Base-by-base conservation (phyloP, 2,113 vertebrate species). In the Cervus canadensis region DNA sequence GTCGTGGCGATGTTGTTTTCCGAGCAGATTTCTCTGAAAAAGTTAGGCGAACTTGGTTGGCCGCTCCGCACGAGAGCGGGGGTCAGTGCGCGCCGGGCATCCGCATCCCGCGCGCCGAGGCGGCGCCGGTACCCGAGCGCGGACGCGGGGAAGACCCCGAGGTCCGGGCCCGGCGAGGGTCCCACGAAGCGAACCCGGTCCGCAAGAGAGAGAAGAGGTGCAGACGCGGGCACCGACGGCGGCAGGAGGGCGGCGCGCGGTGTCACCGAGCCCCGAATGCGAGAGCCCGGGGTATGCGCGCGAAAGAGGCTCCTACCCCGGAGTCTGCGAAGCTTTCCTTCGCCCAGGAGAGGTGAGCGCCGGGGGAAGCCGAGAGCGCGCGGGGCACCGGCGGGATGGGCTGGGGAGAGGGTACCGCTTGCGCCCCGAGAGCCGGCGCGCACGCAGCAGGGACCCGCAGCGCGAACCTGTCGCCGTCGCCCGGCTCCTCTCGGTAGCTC, bases 1-100 rank as follows among this genome's bases (percentile, higher is more conserved):
- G 99, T 99, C 17, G 99, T 99, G n/a, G 99, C 99, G 88, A 99
- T 99, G 96, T 99, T 99, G 97, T 98, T 99, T 96, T 99, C 99
- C 3, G 99, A 99, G 96, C 99, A 99, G 84, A 99, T 98, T 94
- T 99, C 99, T 95, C 99, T 99, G 76, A n/a, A 91, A 92, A 33
- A 87, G 14, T 40, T 30, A 52, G 60, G 87, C 10, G 5, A 10
- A 43, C n/a, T 17, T 23, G 2, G 62, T 62, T 40, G 60, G 48
- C 28, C 36, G 36, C 64, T 52, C 54, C 10, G 30, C 50, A 4
- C 17, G 36, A 8, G 1, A 28, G 67, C 16, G 3, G 7, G 21
- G 26, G 6, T 21, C 28, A 2, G 78, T 1, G 52, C 8, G 87
- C 79, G 52, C 59, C 3, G 30, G 89, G 40, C 8, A 12, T 30